A percentile compares a stretch with the other conserved stretches of the same genome.
Evolutionary conservation across 2,888 invertebrate species (phyloP).

Genomic region (Drosophila ustulata): DNA sequence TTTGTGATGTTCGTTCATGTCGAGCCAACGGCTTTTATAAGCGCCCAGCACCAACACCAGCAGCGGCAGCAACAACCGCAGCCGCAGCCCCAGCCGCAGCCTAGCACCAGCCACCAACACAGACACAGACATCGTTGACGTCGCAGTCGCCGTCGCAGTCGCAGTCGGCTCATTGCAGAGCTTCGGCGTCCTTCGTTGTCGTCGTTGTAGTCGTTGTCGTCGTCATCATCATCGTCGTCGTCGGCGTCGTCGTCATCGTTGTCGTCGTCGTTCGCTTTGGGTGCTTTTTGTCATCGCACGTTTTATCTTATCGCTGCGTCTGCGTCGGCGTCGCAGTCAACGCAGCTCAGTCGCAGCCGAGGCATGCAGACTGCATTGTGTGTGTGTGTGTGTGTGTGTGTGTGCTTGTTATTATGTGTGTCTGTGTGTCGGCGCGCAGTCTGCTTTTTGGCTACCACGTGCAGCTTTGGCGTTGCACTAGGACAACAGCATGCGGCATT

Average conservation of each 20-base stretch:
- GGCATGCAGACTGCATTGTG: conserved; percentile 15
- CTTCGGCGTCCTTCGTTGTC: conserved; percentile 47
- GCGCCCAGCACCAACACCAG: conserved; percentile 35
- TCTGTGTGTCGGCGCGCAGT: conserved; percentile 60
- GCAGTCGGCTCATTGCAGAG: conserved; percentile 48
- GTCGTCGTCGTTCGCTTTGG: conserved; percentile 60
- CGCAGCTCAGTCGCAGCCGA: conserved; percentile 49
- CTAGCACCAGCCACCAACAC: conserved; percentile 8
- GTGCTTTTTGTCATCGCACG: conserved; percentile 74
- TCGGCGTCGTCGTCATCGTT: conserved; percentile 18
- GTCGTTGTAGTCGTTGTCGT: conserved; percentile 28
- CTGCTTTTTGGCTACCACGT: conserved; percentile 69
- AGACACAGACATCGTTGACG: conserved; percentile 4
- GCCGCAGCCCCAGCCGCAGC: conserved; percentile 15
- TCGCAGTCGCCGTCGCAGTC: conserved; percentile 23
- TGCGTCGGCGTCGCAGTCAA: conserved; percentile 46
- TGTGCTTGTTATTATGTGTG: conserved; percentile 3
- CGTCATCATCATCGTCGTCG: conserved; percentile 25
- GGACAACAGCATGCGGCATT: conserved; percentile 78
- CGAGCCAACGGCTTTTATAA: conserved; percentile 66
- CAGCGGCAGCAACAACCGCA: conserved; percentile 21
- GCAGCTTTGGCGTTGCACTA: conserved; percentile 43
- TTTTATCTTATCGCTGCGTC: conserved; percentile 71
- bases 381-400: conserved; percentile 8
- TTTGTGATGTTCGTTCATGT: conserved; percentile 70